Evolutionary conservation across 1,140 invertebrate genomes (phyloP).

Genomic region (Dermatophagoides farinae): DNA sequence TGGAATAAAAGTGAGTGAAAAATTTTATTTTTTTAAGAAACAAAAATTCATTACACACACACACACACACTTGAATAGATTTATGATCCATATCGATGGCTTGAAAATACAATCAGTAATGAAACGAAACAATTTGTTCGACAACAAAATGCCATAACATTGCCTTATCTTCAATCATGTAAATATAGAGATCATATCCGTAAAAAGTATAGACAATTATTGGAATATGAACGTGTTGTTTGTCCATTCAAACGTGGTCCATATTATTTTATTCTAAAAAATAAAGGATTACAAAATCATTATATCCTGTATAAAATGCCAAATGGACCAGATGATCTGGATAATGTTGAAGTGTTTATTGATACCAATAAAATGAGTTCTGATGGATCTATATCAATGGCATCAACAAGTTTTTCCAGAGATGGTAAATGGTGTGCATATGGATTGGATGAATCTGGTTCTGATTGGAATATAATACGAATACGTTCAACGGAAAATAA

Average conservation of each 20-base stretch:
- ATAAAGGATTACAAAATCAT: conserved; percentile 87
- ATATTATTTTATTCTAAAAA: conserved; percentile 78
- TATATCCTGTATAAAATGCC: conserved; percentile 55
- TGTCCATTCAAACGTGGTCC: conserved; percentile 58
- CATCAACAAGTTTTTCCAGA: conserved; percentile 58
- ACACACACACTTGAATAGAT: too few relatives aligned
- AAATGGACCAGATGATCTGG: conserved; percentile 44
- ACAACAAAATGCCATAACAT: conserved; percentile 68
- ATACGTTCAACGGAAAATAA: conserved; percentile 29
- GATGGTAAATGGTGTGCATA: conserved; percentile 77
- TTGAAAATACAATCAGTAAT: conserved; percentile 79
- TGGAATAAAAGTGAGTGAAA: neutral
- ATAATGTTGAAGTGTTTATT: conserved; percentile 63
- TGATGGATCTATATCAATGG: conserved; percentile 77
- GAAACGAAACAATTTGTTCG: conserved; percentile 83
- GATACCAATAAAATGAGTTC: conserved; percentile 82
- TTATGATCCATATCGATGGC: conserved; percentile 78
- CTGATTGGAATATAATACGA: conserved; percentile 77
- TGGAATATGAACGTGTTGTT: conserved; percentile 78
- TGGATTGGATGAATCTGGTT: conserved; percentile 70
- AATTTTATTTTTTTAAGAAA: too few relatives aligned
- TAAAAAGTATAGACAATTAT: conserved; percentile 27
- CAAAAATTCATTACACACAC: too few relatives aligned
- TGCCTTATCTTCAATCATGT: conserved; percentile 60
- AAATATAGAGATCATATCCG: conserved; percentile 43